phyloP scores from a whole-genome alignment of 2,797 vertebrate genomes.

The Xerus rutilus region DNA sequence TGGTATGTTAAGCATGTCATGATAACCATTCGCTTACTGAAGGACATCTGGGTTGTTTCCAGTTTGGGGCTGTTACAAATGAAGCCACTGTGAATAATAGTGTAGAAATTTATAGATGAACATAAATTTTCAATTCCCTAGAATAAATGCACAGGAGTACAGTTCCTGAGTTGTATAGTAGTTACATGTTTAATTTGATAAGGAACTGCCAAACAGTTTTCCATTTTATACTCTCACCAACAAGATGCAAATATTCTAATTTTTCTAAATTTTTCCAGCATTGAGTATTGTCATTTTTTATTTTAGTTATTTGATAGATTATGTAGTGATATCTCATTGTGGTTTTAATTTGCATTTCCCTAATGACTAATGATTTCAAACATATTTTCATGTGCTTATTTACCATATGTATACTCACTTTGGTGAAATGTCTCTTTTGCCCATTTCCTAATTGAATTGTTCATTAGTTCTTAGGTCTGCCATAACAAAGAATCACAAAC shows the following conservation, averaged over 20 bases:
- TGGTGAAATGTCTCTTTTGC: not conserved
- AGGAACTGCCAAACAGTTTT: no score
- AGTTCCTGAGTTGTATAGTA: no score
- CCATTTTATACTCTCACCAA: no score
- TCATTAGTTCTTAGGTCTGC: not conserved
- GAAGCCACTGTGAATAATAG: not conserved
- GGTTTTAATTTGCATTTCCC: no score
- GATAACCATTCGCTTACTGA: not conserved
- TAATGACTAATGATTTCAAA: no score
- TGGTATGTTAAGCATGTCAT: not conserved
- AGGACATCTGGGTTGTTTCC: not conserved
- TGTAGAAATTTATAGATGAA: not conserved
- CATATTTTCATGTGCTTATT: not conserved
- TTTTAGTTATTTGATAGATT: not conserved
- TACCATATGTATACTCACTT: not conserved
- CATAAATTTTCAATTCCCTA: not conserved
- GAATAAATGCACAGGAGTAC: not conserved
- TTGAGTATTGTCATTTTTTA: not conserved
- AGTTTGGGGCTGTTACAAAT: not conserved
- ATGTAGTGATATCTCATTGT: not conserved
- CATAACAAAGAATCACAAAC: not conserved
- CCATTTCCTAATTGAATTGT: not conserved
- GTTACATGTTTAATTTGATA: no score
- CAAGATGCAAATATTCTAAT: not conserved
- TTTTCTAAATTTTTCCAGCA: not conserved